Conservation (phyloP, 2,797 vertebrate species). For the Gobionotothen gibberifrons region DNA sequence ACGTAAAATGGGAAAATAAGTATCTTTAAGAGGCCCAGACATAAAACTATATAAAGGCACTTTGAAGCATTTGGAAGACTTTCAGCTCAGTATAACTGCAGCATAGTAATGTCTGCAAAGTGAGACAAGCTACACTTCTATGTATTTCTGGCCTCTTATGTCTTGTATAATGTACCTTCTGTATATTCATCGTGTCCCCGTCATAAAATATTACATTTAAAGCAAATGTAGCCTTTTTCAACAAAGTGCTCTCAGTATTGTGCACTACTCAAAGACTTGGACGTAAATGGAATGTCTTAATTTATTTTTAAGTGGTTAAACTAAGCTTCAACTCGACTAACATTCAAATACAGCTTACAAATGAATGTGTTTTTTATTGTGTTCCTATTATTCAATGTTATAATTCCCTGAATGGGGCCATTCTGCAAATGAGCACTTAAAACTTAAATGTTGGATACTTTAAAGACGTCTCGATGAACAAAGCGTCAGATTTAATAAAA, state of each 20-base stretch:
- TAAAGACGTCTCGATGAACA: too few relatives aligned
- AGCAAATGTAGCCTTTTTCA: conserved; percentile 17
- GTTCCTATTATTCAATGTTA: not conserved
- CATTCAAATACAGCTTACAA: not conserved
- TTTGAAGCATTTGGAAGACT: conserved; percentile 32
- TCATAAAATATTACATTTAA: conserved; percentile 48
- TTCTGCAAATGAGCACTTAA: not conserved
- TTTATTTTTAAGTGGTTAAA: not conserved
- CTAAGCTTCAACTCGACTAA: not conserved
- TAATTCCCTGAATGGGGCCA: too few relatives aligned
- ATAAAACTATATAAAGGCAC: conserved; percentile 37
- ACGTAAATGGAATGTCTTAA: not conserved
- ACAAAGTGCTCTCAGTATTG: conserved; percentile 8
- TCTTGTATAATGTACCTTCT: conserved; percentile 26
- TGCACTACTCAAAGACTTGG: not conserved
- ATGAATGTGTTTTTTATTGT: not conserved
- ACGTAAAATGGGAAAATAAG: conserved; percentile 17
- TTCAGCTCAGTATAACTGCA: conserved; percentile 29
- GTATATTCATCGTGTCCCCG: conserved; percentile 18
- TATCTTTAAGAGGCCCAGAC: conserved; percentile 18
- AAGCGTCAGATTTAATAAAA: too few relatives aligned
- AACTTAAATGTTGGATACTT: too few relatives aligned
- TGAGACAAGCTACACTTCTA: not conserved
- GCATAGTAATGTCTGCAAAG: conserved; percentile 31
- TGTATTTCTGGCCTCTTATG: conserved; percentile 5